Base-by-base conservation (phyloP, 2,797 vertebrate species). In the Manis javanica region DNA sequence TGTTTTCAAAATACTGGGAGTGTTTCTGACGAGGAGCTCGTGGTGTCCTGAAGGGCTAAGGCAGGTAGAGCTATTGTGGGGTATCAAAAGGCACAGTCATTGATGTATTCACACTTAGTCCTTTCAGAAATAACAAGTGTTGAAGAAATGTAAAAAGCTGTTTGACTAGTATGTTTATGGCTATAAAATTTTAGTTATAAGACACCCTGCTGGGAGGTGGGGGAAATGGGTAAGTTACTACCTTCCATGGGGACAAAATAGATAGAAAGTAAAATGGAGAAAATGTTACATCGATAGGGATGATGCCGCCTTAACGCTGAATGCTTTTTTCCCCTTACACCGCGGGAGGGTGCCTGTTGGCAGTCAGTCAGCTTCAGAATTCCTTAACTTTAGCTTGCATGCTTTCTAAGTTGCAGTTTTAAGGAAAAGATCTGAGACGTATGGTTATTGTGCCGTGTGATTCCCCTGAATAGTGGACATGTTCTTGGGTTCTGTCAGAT, bases 141-240 rank as follows among this genome's bases (percentile, higher is more conserved):
- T 91, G 49, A 77, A 66, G 69, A 3, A 93, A 37, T 90, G 34
- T 51, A 75, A 83, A 29, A 91, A 78, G 57, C 31, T 21, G 71
- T 97, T 94, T 69, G 92, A 53, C 49, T 74, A 24, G 19, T 77
- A n/a, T 83, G 21, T 75, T 37, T 94, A n/a, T 77, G 69, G 59
- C 1, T 78, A 7, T 2, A 91, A 42, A 81, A 7, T 68, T 91
- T 96, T 64, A 0, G 4, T 37, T n/a, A n/a, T n/a, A n/a, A n/a
- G n/a, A n/a, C n/a, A n/a, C n/a, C n/a, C n/a, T n/a, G n/a, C n/a
- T n/a, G n/a, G n/a, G n/a, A n/a, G n/a, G n/a, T n/a, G n/a, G n/a
- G n/a, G n/a, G n/a, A n/a, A n/a, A n/a, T n/a, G n/a, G n/a, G n/a
- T n/a, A n/a, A n/a, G n/a, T n/a, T n/a, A n/a, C n/a, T n/a, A n/a